A percentile compares a stretch with the other conserved stretches of the same genome.
phyloP scores from a whole-genome alignment of 2,888 invertebrate genomes.

The Odontomyia ornata region DNA sequence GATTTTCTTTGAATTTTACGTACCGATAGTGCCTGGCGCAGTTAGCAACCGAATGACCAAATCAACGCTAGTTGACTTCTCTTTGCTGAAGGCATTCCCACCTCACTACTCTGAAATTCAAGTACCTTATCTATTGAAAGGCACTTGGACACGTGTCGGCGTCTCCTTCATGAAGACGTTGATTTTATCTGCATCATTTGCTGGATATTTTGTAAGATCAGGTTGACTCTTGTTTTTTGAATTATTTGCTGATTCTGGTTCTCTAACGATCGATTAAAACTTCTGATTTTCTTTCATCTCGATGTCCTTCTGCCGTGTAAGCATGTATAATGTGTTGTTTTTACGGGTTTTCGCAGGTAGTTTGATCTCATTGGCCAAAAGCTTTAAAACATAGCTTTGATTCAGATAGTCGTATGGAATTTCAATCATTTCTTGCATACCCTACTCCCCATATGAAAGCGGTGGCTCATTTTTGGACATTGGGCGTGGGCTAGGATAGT shows the following conservation, averaged over 20 bases:
- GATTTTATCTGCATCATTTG: slow-evolving; percentile 49
- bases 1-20: no score
- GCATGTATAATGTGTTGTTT: slow-evolving; percentile 53
- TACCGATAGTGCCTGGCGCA: no score
- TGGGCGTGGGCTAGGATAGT: slow-evolving; percentile 49
- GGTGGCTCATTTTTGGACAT: slow-evolving; percentile 51
- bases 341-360: slow-evolving; percentile 54
- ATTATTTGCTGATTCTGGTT: slow-evolving; percentile 49
- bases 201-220: slow-evolving; percentile 52
- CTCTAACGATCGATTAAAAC: slow-evolving; percentile 50
- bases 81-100: no score
- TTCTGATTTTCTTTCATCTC: slow-evolving; percentile 51
- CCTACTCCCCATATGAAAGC: slow-evolving; percentile 52
- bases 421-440: slow-evolving; percentile 78
- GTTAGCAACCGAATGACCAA: no score
- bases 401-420: slow-evolving; percentile 85
- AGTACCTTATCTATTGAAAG: no score
- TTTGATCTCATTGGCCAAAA: slow-evolving; percentile 79
- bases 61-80: no score
- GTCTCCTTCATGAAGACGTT: slow-evolving; percentile 67
- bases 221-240: slow-evolving; percentile 53
- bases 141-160: no score
- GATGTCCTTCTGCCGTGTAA: slow-evolving; percentile 54
- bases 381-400: slow-evolving; percentile 84
- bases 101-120: no score